Percentiles rank a stretch among this genome's conserved stretches.
phyloP scores from a whole-genome alignment of 2,797 vertebrate genomes.

The Urophycis tenuis region DNA sequence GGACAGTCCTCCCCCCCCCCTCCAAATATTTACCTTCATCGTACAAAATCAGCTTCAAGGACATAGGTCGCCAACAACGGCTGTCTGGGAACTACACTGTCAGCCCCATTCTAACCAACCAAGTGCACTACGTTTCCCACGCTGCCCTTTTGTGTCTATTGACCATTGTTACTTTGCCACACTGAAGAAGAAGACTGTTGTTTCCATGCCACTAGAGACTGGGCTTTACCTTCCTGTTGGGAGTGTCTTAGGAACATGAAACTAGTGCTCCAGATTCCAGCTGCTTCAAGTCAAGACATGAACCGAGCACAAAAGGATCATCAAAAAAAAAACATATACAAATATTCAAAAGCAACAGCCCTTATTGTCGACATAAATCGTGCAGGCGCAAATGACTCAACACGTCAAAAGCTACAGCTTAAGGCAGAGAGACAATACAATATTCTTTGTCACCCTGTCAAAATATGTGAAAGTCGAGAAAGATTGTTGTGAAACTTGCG shows the following conservation, averaged over 20 bases:
- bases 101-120: not conserved
- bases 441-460: not conserved
- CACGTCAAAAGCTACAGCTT: not conserved
- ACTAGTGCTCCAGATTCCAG: not conserved
- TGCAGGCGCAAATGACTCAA: not conserved
- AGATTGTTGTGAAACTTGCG: not conserved
- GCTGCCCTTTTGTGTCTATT: not conserved
- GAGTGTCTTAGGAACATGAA: not conserved
- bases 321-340: not conserved
- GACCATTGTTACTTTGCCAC: not conserved
- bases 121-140: not conserved
- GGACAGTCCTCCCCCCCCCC: not conserved
- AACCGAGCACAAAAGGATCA: not conserved
- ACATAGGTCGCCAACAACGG: not conserved
- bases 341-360: not conserved
- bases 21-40: not conserved
- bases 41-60: not conserved
- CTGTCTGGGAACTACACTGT: not conserved
- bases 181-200: not conserved
- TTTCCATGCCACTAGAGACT: not conserved
- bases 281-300: not conserved
- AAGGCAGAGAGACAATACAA: not conserved
- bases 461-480: not conserved
- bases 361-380: not conserved
- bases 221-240: not conserved